A percentile compares a stretch with the other conserved stretches of the same genome.
phyloP scores from a whole-genome alignment of 2,797 vertebrate genomes.

The Hyperoplus lanceolatus region DNA sequence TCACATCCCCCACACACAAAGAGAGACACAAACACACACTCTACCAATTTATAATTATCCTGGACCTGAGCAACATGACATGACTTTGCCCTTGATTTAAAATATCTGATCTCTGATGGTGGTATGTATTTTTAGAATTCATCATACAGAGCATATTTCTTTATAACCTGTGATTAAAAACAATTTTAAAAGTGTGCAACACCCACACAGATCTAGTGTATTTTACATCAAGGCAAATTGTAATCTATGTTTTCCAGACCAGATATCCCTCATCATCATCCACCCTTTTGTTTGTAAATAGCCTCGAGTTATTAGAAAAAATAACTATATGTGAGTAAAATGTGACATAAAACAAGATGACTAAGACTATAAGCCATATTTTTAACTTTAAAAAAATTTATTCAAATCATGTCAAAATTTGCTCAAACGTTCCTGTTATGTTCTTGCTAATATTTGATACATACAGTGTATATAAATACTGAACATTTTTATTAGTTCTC shows the following conservation, averaged over 20 bases:
- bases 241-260: conserved; percentile 53
- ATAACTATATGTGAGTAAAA: conserved; percentile 74
- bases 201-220: conserved; percentile 26
- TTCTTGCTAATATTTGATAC: conserved; percentile 82
- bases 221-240: conserved; percentile 59
- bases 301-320: conserved; percentile 68
- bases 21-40: conserved; percentile 4
- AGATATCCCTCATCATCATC: conserved; percentile 66
- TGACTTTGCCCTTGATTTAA: conserved; percentile 62
- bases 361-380: conserved; percentile 90
- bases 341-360: conserved; percentile 80
- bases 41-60: conserved; percentile 59
- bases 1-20: conserved; percentile 10
- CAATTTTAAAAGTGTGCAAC: conserved; percentile 41
- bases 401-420: conserved; percentile 83
- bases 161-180: conserved; percentile 16
- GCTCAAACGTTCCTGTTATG: conserved; percentile 75
- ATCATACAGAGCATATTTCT: conserved; percentile 9
- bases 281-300: conserved; percentile 87
- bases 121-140: conserved; percentile 49
- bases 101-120: conserved; percentile 37
- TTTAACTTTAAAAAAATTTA: conserved; percentile 85
- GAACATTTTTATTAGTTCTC: conserved; percentile 66
- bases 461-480: conserved; percentile 77
- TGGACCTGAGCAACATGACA: conserved; percentile 53